Conservation (phyloP, 1,140 invertebrate species). For the Augochlora pura region DNA sequence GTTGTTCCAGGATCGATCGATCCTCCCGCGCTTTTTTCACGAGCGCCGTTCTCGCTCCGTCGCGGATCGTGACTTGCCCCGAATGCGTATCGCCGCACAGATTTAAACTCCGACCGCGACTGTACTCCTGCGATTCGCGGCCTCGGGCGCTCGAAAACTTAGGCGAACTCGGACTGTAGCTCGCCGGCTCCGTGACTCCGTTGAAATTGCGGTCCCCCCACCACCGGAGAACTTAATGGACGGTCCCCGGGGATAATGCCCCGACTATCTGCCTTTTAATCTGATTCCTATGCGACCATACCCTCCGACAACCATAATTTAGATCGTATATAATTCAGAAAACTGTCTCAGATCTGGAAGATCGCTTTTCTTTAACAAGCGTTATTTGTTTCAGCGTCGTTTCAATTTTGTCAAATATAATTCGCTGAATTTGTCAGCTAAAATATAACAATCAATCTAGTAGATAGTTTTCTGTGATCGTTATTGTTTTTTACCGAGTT, state of each 20-base stretch:
- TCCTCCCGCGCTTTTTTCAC: conserved; percentile 6
- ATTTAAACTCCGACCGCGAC: conserved; percentile 24
- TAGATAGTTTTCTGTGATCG: too few species aligned
- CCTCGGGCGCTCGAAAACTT: background rate
- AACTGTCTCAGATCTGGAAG: background rate
- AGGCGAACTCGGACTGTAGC: background rate
- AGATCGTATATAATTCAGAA: background rate
- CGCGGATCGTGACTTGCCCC: conserved; percentile 3
- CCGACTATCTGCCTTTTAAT: background rate
- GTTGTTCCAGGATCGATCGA: conserved; percentile 17
- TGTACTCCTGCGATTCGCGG: too few species aligned
- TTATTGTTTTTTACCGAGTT: too few species aligned
- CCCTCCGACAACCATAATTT: background rate
- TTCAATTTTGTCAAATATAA: too few species aligned
- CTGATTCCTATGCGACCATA: background rate
- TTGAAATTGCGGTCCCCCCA: background rate
- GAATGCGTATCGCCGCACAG: conserved; percentile 14
- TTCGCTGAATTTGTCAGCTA: too few species aligned
- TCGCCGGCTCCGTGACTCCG: background rate
- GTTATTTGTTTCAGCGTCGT: too few species aligned
- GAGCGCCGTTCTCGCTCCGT: background rate
- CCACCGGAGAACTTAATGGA: background rate
- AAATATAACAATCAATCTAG: too few species aligned
- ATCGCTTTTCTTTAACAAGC: too few species aligned
- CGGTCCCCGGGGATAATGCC: background rate